Evolutionary conservation across 2,113 vertebrate species (phyloP).

Genomic region (Tragelaphus imberbis): DNA sequence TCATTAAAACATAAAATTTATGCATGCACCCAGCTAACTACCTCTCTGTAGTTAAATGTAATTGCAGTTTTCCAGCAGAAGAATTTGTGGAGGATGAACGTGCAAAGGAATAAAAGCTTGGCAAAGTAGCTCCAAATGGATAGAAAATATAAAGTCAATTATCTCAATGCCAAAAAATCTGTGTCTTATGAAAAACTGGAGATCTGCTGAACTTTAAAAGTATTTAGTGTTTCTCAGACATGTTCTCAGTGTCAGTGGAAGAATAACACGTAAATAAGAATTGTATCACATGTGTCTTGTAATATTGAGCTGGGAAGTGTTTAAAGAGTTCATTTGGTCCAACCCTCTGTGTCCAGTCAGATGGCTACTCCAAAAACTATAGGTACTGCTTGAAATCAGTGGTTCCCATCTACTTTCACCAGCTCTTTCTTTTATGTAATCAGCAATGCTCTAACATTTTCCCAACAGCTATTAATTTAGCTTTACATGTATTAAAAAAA

Average conservation of each 20-base stretch:
- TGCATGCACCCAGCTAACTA: not conserved
- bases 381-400: not conserved
- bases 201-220: conserved; percentile 25
- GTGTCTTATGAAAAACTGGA: conserved; percentile 43
- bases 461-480: not conserved
- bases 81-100: conserved; percentile 39
- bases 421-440: not conserved
- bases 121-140: conserved; percentile 1
- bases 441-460: not conserved
- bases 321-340: not conserved
- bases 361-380: not conserved
- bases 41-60: conserved; percentile 38
- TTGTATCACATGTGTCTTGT: not conserved
- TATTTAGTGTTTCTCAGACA: conserved; percentile 37
- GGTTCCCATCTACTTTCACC: not conserved
- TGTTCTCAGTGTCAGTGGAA: not conserved
- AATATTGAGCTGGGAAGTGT: not conserved
- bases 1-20: conserved; percentile 40
- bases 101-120: conserved; percentile 35
- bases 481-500: not conserved
- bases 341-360: not conserved
- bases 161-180: conserved; percentile 27
- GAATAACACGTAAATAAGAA: not conserved
- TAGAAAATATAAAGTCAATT: conserved; percentile 59
- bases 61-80: not conserved